Evolutionary conservation across 2,797 vertebrate genomes (phyloP).

Genomic region (Gymnodraco acuticeps): DNA sequence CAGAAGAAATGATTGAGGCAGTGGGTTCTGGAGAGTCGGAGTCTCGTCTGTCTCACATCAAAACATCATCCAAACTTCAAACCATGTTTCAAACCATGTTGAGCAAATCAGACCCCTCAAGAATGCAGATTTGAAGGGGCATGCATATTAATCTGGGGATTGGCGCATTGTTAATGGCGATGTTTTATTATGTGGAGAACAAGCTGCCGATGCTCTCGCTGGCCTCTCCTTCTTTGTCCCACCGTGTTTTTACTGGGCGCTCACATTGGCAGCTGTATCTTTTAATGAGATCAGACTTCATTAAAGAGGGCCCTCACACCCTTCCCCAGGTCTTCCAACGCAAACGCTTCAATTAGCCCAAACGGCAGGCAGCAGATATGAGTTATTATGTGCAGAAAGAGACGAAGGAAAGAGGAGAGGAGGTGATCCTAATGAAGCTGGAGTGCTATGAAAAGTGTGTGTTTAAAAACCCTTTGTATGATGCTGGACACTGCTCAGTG

Average conservation of each 20-base stretch:
- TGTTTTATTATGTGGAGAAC: conserved; percentile 61
- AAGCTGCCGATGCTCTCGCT: conserved; percentile 51
- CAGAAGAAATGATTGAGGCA: not conserved
- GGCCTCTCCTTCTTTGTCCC: conserved; percentile 66
- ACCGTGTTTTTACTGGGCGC: conserved; percentile 35
- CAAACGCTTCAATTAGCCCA: conserved; percentile 79
- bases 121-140: conserved; percentile 17
- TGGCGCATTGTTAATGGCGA: conserved; percentile 42
- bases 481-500: conserved; percentile 5
- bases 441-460: conserved; percentile 30
- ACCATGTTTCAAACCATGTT: no score
- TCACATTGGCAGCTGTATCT: conserved; percentile 80
- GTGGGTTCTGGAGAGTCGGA: no score
- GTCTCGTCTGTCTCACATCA: not conserved
- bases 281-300: conserved; percentile 92
- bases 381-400: conserved; percentile 35
- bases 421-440: conserved; percentile 40
- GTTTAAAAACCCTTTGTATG: conserved; percentile 15
- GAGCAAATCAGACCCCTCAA: not conserved
- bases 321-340: conserved; percentile 77
- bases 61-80: conserved; percentile 1
- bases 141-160: conserved; percentile 35
- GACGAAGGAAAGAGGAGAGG: conserved; percentile 6
- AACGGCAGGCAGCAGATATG: conserved; percentile 48
- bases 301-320: conserved; percentile 83